Evolutionary conservation across 2,888 invertebrate genomes (phyloP), one percentile per base, ranked within the genome.

Genomic region (Actias luna): DNA sequence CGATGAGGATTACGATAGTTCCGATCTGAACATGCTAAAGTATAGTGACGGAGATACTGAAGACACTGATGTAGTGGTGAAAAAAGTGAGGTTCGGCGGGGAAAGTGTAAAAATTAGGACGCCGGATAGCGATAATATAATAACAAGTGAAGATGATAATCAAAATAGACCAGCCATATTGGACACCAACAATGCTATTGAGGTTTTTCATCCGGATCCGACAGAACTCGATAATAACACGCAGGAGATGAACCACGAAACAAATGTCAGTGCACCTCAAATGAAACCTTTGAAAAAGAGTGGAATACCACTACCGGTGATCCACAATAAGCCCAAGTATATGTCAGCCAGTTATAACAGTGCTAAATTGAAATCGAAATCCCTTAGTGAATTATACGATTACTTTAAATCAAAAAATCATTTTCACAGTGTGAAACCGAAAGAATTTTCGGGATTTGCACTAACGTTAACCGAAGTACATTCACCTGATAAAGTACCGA

Each of bases 71-170:
- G 92, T 90, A 18, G 85, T 84, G 36, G 92, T 95, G 27, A 94
- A 96, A 79, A 94, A 96, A 75, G 97, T 97, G 10, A 95, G 96
- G 59, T 97, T 97, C 72, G 97, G 97, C 5, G 97, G 97, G n/a
- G 97, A 97, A 87, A 94, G 96, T 68, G 95, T 97, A 4, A 97
- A 97, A 90, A 94, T 97, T 84, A 91, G 97, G 67, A 97, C 97
- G 16, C 97, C 97, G 0, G 97, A 97, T 71, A 97, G 96, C 81
- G 97, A 97, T 77, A 95, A 95, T 62, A 89, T 94, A 33, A 91
- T 93, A 59, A 92, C 93, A 14, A 94, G 94, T 73, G 94, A 94
- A 76, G 93, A 93, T 46, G 93, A 93, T 65, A 83, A 83, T 58
- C 76, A 82, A 27, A 83, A 76, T 42, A 74, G 73, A 69, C 60